phyloP scores from a whole-genome alignment of 2,888 invertebrate species.

The Platyscelio sp. region DNA sequence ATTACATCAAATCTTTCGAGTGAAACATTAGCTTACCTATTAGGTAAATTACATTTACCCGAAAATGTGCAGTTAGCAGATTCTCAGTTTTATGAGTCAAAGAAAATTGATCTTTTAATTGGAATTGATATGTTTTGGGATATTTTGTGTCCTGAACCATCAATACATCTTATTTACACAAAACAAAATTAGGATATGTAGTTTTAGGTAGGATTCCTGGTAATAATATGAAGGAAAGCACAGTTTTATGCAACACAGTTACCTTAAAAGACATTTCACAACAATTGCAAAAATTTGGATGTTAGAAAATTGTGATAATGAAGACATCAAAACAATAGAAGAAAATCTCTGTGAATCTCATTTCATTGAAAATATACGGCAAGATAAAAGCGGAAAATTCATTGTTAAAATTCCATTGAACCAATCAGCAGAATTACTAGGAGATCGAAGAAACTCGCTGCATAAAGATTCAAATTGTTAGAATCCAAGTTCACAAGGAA shows the following conservation, averaged over 20 bases:
- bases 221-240: not conserved
- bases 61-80: not conserved
- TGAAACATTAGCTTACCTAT: not conserved
- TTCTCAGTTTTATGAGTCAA: not conserved
- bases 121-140: slow-evolving; percentile 33
- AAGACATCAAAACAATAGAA: not conserved
- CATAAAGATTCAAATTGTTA: not conserved
- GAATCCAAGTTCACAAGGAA: not conserved
- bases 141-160: not conserved
- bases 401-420: slow-evolving; percentile 27
- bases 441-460: not conserved
- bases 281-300: not conserved
- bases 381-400: not conserved
- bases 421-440: not conserved
- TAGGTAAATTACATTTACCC: not conserved
- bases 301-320: not conserved
- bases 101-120: slow-evolving; percentile 7
- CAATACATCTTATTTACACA: slow-evolving; percentile 16
- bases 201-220: not conserved
- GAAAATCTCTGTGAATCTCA: not conserved
- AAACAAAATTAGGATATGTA: slow-evolving; percentile 21
- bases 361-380: not conserved
- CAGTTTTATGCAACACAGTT: not conserved
- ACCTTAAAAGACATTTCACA: not conserved
- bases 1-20: not conserved